phyloP scores from a whole-genome alignment of 2,797 vertebrate species.

The Furcifer pardalis region DNA sequence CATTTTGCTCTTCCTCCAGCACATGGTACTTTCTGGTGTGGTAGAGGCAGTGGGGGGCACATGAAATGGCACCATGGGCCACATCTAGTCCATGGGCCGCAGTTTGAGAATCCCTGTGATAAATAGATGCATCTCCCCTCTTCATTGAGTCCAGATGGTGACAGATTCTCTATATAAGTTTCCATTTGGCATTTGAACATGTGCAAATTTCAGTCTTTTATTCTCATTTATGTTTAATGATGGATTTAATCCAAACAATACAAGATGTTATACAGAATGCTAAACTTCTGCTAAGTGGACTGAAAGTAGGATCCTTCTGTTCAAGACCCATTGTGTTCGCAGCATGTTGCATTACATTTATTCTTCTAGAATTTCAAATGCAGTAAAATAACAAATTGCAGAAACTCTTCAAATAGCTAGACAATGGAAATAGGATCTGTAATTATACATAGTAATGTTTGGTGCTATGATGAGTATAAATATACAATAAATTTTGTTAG shows the following conservation, averaged over 20 bases:
- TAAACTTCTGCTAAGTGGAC: constrained; percentile 73
- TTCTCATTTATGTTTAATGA: constrained; percentile 78
- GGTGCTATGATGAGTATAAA: not conserved
- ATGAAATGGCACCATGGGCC: too few species aligned
- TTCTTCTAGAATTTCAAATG: constrained; percentile 42
- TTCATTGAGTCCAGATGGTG: constrained; percentile 80
- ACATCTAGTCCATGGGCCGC: too few species aligned
- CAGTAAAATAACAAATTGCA: constrained; percentile 19
- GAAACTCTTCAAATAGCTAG: not conserved
- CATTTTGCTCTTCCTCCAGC: too few species aligned
- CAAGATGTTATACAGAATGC: constrained; percentile 79
- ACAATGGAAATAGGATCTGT: not conserved
- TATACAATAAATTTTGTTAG: not conserved
- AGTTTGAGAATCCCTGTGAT: too few species aligned
- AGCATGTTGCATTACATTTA: constrained; percentile 32
- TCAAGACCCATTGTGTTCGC: constrained; percentile 48
- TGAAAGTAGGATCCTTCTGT: constrained; percentile 58
- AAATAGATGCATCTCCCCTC: constrained; percentile 72
- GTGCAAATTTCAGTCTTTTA: constrained; percentile 68
- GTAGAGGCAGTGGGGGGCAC: too few species aligned
- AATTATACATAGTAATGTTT: not conserved
- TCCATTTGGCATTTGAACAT: constrained; percentile 75
- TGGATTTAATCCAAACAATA: constrained; percentile 78
- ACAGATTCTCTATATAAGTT: constrained; percentile 72
- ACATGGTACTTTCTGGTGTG: too few species aligned